A percentile compares a stretch with the other conserved stretches of the same genome.
Conservation (phyloP, 2,797 vertebrate species). For the Chaunax sp. region DNA sequence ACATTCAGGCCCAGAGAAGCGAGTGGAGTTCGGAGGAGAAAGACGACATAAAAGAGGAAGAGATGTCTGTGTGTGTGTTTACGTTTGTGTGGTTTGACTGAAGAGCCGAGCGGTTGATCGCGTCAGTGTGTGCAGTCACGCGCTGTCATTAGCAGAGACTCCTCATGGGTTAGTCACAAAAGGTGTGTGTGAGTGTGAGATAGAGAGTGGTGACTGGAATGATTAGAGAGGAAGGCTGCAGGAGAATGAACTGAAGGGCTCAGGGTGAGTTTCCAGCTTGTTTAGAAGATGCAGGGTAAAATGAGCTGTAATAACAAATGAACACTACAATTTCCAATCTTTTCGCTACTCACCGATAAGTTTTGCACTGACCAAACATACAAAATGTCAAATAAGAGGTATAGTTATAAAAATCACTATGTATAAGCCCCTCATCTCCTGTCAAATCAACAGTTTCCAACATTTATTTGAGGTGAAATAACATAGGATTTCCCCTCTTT, state of each 20-base stretch:
- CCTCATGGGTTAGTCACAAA: constrained; percentile 39
- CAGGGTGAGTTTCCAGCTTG: constrained; percentile 31
- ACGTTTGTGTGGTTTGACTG: constrained; percentile 33
- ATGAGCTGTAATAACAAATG: constrained; percentile 53
- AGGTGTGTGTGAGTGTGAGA: constrained; percentile 29
- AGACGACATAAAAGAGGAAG: constrained; percentile 51
- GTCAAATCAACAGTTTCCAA: constrained; percentile 22
- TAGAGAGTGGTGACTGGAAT: constrained; percentile 26
- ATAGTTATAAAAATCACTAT: background rate
- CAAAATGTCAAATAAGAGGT: constrained; percentile 17
- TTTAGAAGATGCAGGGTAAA: constrained; percentile 57
- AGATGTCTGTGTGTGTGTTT: constrained; percentile 21
- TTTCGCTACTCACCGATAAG: constrained; percentile 26
- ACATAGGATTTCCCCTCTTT: constrained; percentile 44
- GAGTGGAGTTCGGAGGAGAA: constrained; percentile 29
- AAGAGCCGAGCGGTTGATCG: constrained; percentile 42
- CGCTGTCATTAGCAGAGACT: constrained; percentile 58
- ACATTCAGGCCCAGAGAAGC: constrained; percentile 48
- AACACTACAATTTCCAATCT: constrained; percentile 45
- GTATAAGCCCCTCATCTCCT: constrained; percentile 25
- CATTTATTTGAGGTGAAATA: constrained; percentile 34
- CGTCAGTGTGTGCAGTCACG: constrained; percentile 40
- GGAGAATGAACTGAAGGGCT: constrained; percentile 39
- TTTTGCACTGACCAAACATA: constrained; percentile 24
- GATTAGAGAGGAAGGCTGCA: constrained; percentile 59